Evolutionary conservation across 2,888 invertebrate genomes (phyloP), one percentile per base, ranked within the genome.

Genomic region (Nephrocerus scutellatus): DNA sequence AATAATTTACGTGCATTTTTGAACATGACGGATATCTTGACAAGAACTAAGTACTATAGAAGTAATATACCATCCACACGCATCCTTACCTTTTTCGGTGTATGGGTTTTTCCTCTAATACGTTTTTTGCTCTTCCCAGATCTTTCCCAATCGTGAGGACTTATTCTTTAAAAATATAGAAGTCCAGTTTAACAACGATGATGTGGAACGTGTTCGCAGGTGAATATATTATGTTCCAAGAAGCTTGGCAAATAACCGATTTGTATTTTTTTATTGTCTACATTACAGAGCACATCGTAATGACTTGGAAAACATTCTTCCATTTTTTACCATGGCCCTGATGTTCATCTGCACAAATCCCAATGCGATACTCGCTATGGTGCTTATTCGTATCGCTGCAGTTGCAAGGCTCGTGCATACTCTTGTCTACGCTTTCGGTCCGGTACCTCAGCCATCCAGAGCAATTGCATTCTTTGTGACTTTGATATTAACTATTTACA

Each of bases 301-400:
- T 54, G 82, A 82, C 56, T 58, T 82, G 60, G 81, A 82, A 62
- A 82, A 80, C 62, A 79, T 82, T 43, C 63, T 75, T 6, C 68
- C 76, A 2, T 82, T 78, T 59, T 66, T 79, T 23, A 54, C 74
- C 3, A 66, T 75, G 47, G 74, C 73, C 12, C 57, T 75, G 19
- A 60, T 76, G 6, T 82, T 77, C 56, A 60, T 77, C 6, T 58
- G 73, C 42, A 77, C 76, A 0, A 68, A 72, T 46, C 82, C 82
- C 0, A 58, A 62, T 36, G 57, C 66, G 6, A 57, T 52, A 41
- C 34, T 72, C 2, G 79, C 80, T 4, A 63, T 70, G 29, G 63
- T 70, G 44, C 57, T 79, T 34, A 78, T 80, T 62, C 68, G 76
- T 18, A 52, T 72, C 7, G 77, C 73, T 51, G 70, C 75, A 2